Evolutionary conservation across 2,888 invertebrate genomes (phyloP).

Genomic region (Synergus itoensis): DNA sequence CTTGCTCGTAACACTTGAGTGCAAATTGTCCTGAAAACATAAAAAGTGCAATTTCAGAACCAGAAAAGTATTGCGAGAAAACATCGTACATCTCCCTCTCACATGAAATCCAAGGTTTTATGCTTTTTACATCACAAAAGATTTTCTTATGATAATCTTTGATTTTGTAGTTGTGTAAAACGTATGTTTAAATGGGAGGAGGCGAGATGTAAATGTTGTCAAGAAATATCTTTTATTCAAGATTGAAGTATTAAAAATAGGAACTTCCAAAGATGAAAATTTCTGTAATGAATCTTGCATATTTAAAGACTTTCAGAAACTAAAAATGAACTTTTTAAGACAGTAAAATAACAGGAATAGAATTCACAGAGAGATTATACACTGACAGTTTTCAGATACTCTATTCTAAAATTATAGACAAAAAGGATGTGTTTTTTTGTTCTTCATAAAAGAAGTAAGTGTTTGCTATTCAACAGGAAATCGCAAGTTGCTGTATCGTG

Average conservation of each 20-base stretch:
- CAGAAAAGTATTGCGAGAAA: neutral
- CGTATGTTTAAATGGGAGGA: neutral
- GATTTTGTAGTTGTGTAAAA: neutral
- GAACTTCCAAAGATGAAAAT: neutral
- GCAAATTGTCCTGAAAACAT: conserved; percentile 21
- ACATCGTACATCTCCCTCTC: neutral
- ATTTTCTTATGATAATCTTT: neutral
- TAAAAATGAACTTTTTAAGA: neutral
- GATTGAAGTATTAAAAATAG: neutral
- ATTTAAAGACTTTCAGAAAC: neutral
- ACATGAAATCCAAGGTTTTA: conserved; percentile 3
- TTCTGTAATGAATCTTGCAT: neutral
- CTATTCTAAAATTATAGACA: neutral
- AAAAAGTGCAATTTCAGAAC: neutral
- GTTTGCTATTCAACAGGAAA: neutral
- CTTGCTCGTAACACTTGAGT: conserved; percentile 9
- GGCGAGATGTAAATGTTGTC: neutral
- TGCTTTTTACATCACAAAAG: neutral
- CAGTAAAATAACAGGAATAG: neutral
- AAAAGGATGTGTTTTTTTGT: neutral
- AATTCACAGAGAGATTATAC: neutral
- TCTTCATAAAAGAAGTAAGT: neutral
- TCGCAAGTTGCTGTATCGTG: neutral
- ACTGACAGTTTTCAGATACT: neutral
- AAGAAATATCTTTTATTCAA: neutral